Evolutionary conservation across 2,888 invertebrate genomes (phyloP).

Genomic region (Dichetophora obliterata): DNA sequence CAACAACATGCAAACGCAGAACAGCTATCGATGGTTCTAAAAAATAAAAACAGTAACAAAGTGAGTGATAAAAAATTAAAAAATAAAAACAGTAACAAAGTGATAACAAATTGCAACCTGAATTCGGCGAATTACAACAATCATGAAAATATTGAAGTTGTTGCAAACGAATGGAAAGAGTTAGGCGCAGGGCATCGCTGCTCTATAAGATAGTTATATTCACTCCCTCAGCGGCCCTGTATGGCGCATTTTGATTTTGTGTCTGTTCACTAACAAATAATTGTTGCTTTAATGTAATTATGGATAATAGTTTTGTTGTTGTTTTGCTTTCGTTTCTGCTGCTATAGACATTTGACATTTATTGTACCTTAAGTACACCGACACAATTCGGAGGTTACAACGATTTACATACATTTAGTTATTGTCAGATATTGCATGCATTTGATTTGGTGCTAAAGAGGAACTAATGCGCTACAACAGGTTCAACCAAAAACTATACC

Average conservation of each 20-base stretch:
- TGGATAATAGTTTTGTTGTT: conserved; percentile 34
- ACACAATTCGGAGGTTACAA: not conserved
- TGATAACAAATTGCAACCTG: too few species aligned
- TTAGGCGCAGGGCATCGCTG: too few species aligned
- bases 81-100: too few species aligned
- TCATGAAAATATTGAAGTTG: too few species aligned
- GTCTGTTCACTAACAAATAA: not conserved
- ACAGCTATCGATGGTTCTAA: too few species aligned
- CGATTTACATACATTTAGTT: not conserved
- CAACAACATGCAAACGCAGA: too few species aligned
- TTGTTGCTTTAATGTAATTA: conserved; percentile 35
- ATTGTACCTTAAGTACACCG: not conserved
- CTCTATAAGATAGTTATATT: too few species aligned
- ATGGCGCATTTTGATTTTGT: not conserved
- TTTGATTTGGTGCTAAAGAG: conserved; percentile 32
- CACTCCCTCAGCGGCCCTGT: not conserved
- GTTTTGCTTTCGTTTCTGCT: conserved; percentile 1
- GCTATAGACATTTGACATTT: conserved; percentile 25
- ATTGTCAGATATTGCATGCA: not conserved
- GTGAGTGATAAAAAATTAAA: too few species aligned
- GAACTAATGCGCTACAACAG: conserved; percentile 23
- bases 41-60: too few species aligned
- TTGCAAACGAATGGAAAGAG: too few species aligned
- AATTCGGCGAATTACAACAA: too few species aligned
- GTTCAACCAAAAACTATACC: conserved; percentile 3